Evolutionary conservation across 2,113 vertebrate species (phyloP).

Genomic region (Triplophysa tibetana): DNA sequence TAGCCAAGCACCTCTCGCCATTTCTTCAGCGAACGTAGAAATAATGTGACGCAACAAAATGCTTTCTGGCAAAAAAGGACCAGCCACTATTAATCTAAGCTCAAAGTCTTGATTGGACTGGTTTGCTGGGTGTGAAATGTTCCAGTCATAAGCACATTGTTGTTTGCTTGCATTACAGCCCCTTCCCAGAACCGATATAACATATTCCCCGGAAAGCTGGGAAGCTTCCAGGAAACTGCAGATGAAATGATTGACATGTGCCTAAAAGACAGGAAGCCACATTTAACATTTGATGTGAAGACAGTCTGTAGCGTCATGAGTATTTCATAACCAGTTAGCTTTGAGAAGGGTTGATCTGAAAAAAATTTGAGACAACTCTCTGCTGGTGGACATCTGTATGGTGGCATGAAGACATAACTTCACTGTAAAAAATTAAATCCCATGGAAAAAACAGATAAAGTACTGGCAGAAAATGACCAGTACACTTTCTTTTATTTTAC

Average conservation of each 20-base stretch:
- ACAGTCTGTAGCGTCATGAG: slow-evolving; percentile 34
- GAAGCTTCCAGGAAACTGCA: slow-evolving; percentile 35
- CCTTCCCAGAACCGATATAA: slow-evolving; percentile 64
- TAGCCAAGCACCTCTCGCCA: background rate
- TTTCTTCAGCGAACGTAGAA: background rate
- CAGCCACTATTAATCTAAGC: slow-evolving; percentile 34
- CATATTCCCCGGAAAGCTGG: slow-evolving; percentile 50
- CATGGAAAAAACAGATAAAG: no score
- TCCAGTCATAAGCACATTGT: slow-evolving; percentile 50
- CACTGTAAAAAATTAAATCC: no score
- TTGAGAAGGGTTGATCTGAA: slow-evolving; percentile 20
- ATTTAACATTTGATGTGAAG: slow-evolving; percentile 5
- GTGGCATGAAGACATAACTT: slow-evolving; percentile 39
- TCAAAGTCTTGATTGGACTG: slow-evolving; percentile 42
- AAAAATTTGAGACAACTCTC: slow-evolving; percentile 4
- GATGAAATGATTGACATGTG: slow-evolving; percentile 49
- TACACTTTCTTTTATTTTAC: no score
- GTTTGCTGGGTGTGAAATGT: slow-evolving; percentile 54
- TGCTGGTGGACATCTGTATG: slow-evolving; percentile 46
- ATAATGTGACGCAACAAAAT: background rate
- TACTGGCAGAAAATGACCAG: no score
- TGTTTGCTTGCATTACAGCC: slow-evolving; percentile 55
- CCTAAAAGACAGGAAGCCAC: slow-evolving; percentile 17
- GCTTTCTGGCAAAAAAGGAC: slow-evolving; percentile 3
- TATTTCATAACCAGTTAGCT: slow-evolving; percentile 46